Percentiles rank a stretch among this genome's conserved stretches.
phyloP scores from a whole-genome alignment of 2,113 vertebrate genomes.

The Piaya cayana region DNA sequence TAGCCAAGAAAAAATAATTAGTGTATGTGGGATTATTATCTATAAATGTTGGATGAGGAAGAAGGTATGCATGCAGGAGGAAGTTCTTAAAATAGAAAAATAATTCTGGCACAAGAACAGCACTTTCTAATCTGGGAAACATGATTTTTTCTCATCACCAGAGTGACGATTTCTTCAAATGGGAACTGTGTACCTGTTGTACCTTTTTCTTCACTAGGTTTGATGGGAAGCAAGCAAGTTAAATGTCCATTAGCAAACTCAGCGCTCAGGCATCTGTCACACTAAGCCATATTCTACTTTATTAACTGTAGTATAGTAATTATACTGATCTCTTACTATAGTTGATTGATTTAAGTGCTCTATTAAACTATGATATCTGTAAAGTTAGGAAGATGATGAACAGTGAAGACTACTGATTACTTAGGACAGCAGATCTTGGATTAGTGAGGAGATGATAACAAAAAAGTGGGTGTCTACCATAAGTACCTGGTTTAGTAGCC shows the following conservation, averaged over 20 bases:
- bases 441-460: not conserved
- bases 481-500: not conserved
- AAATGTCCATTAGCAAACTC: not conserved
- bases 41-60: not conserved
- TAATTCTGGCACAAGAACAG: not conserved
- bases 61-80: not conserved
- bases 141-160: not conserved
- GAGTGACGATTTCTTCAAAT: not conserved
- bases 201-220: not conserved
- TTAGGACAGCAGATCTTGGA: not conserved
- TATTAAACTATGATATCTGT: not conserved
- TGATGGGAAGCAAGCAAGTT: not conserved
- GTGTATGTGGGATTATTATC: not conserved
- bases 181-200: not conserved
- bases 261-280: not conserved
- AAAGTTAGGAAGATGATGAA: not conserved
- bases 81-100: not conserved
- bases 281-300: not conserved
- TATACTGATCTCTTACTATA: not conserved
- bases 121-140: not conserved
- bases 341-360: not conserved
- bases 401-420: not conserved
- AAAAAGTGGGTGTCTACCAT: not conserved
- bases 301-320: not conserved
- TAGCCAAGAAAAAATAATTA: not conserved